A percentile compares a stretch with the other conserved stretches of the same genome.
Evolutionary conservation across 2,797 vertebrate genomes (phyloP).

Genomic region (Syngnathus rostellatus): DNA sequence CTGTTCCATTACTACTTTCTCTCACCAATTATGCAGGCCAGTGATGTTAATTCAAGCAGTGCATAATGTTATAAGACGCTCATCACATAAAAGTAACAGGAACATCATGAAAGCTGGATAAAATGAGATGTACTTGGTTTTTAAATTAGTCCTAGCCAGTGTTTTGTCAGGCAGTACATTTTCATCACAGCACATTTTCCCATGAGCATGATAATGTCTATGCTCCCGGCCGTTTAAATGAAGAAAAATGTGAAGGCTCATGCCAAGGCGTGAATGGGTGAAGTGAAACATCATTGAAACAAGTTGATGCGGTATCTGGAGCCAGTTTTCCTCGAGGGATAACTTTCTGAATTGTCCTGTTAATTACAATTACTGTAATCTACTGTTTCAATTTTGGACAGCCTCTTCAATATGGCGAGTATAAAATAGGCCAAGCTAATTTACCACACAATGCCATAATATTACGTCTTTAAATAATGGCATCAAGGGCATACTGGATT

Average conservation of each 20-base stretch:
- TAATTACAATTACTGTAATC: constrained; percentile 40
- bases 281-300: constrained; percentile 51
- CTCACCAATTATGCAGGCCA: constrained; percentile 1
- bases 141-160: constrained; percentile 21
- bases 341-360: constrained; percentile 49
- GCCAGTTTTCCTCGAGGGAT: constrained; percentile 40
- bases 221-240: constrained; percentile 49
- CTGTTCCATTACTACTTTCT: not conserved
- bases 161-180: constrained; percentile 44
- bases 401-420: constrained; percentile 1
- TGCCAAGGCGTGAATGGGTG: constrained; percentile 27
- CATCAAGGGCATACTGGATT: not conserved
- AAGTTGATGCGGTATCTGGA: constrained; percentile 48
- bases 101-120: constrained; percentile 7
- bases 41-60: constrained; percentile 3
- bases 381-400: constrained; percentile 25
- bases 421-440: not conserved
- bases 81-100: constrained; percentile 11
- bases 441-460: not conserved
- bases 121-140: constrained; percentile 28
- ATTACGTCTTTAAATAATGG: not conserved
- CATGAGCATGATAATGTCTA: constrained; percentile 46
- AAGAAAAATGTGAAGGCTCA: constrained; percentile 46
- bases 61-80: constrained; percentile 9
- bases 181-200: constrained; percentile 53